Conservation (phyloP, 2,888 invertebrate genomes). For the Diachrysia chrysitis region DNA sequence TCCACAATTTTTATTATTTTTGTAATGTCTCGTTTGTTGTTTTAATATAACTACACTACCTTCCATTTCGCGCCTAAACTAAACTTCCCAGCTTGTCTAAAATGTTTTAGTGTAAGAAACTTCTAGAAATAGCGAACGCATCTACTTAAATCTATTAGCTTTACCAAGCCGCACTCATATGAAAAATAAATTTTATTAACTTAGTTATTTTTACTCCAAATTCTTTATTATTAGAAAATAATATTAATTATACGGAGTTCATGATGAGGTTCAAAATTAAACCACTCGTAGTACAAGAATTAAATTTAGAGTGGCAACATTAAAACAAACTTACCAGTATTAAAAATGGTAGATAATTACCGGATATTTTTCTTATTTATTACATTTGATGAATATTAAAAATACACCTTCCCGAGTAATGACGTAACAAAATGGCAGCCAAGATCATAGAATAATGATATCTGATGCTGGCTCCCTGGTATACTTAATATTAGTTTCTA, state of each 20-base stretch:
- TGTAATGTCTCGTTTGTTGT: not conserved
- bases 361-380: too few relatives aligned
- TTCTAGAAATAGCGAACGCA: constrained; percentile 41
- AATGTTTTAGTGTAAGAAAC: constrained; percentile 5
- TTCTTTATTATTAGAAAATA: not conserved
- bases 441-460: not conserved
- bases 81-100: not conserved
- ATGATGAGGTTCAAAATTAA: not conserved
- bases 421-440: not conserved
- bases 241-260: constrained; percentile 3
- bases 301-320: constrained; percentile 3
- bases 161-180: constrained; percentile 41
- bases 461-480: not conserved
- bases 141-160: constrained; percentile 38
- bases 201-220: not conserved
- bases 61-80: constrained; percentile 4
- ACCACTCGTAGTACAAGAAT: constrained; percentile 7
- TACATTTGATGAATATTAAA: too few relatives aligned
- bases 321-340: not conserved
- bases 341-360: not conserved
- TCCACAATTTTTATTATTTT: constrained; percentile 5
- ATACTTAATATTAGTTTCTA: not conserved
- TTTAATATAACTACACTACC: not conserved
- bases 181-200: not conserved
- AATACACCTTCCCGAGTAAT: too few relatives aligned